Evolutionary conservation across 1,140 invertebrate species (phyloP).

Genomic region (Trypoxylus dichotomus): DNA sequence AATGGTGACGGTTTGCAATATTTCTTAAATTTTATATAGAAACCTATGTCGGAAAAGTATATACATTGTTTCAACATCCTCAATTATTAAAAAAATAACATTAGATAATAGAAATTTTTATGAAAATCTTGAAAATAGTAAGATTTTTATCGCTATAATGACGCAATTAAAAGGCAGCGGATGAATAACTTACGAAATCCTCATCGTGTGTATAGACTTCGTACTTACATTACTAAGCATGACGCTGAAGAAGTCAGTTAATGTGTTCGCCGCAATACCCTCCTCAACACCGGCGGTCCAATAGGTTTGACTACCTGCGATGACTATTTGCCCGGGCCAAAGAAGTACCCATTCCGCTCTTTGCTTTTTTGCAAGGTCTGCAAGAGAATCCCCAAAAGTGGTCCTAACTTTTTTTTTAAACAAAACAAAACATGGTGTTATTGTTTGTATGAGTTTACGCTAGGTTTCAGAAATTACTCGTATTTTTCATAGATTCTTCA

Average conservation of each 20-base stretch:
- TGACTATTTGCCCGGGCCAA: constrained; percentile 78
- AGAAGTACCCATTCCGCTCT: constrained; percentile 69
- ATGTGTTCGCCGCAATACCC: constrained; percentile 54
- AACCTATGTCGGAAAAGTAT: no score
- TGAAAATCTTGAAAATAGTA: no score
- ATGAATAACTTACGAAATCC: neutral
- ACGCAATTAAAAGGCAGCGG: no score
- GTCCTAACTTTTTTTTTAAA: constrained; percentile 53
- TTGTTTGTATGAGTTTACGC: no score
- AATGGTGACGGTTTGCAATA: no score
- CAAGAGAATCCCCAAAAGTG: constrained; percentile 58
- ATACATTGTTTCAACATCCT: no score
- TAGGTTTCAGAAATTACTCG: constrained; percentile 44
- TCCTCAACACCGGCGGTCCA: constrained; percentile 66
- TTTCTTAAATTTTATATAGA: no score
- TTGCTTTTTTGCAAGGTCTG: constrained; percentile 50
- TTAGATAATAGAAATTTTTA: no score
- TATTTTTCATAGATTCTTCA: constrained; percentile 69
- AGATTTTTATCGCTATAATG: no score
- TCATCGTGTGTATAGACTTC: neutral
- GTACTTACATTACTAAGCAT: constrained; percentile 56
- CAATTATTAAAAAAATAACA: no score
- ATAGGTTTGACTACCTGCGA: constrained; percentile 65
- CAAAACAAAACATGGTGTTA: no score
- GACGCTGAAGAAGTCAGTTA: constrained; percentile 55